Base-by-base conservation (phyloP, 1,140 invertebrate species). In the Drosophila hydei region DNA sequence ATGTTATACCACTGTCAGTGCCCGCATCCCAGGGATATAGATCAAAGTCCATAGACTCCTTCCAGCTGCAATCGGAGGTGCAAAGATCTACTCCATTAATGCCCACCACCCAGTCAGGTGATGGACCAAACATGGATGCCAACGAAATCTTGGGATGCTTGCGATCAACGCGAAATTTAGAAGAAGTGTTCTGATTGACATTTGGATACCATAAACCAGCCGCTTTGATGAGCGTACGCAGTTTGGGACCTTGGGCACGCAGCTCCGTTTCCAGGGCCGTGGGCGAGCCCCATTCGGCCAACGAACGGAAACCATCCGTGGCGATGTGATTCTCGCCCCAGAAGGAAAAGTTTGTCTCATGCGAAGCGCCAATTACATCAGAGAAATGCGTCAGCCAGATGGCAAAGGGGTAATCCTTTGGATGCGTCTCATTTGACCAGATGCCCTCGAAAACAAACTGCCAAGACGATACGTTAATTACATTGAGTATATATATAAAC, bases 371-470 rank as follows among this genome's bases (percentile, higher is more conserved):
- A 74, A 99, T 97, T 21, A 99, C 94, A 92, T 99, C 98, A 9
- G 98, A 99, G 93, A 99, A 99, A 92, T 99, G 98, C 0, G 98
- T 98, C 71, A 99, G 92, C 95, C 96, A 98, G 16, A 94, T 90
- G 9, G 96, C 95, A 75, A 95, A 95, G 4, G 99, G 99, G 92
- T 97, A 99, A 91, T 99, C 97, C 92, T 98, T 99, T 0, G 99
- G 98, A 92, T 99, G 99, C 0, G 98, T 99, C 80, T 95, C 94
- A 59, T 96, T 95, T 0, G 98, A 98, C 99, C 99, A 99, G 16
- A 99, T 94, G 0, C 99, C 99, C 92, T 99, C 95, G 92, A 99
- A 99, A 38, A 96, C 95, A 90, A 97, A 92, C 96, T 97, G 87
- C 0, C 92, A 0, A 30, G 11, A 4, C 5, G 40, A 27, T 25